These are phyloP conservation scores for Delphinapterus leucas DNA, from an alignment of 2,113 vertebrate genomes.

Conservation along the genomic window DNA sequence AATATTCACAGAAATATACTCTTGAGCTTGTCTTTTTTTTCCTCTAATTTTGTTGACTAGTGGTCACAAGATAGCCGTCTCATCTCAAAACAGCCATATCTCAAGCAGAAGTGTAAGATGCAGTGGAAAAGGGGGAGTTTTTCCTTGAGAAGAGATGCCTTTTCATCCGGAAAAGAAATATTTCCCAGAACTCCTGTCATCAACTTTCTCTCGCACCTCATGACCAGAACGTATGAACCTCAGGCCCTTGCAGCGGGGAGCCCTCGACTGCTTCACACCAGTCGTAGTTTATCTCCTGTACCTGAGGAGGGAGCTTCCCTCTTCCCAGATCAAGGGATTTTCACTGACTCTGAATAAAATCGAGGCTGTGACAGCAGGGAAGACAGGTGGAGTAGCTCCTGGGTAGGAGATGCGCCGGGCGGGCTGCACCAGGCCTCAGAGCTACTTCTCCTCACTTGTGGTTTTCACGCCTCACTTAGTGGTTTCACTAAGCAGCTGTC, in stretches of 20 bases:
- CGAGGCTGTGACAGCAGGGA: neutral
- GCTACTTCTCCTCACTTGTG: neutral
- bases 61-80: neutral
- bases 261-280: rapidly evolving
- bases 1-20: neutral
- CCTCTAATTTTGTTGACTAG: neutral
- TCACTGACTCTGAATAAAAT: neutral
- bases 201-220: neutral
- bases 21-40: neutral
- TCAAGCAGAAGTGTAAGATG: neutral
- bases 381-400: rapidly evolving
- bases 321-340: too few species aligned
- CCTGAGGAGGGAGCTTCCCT: neutral
- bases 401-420: rapidly evolving
- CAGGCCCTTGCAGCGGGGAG: too few species aligned
- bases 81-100: neutral
- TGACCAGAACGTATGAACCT: rapidly evolving
- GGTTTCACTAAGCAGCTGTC: neutral
- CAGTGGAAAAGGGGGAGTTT: neutral
- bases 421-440: rapidly evolving
- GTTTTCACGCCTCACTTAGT: neutral
- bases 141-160: neutral
- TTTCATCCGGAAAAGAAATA: neutral
- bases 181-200: neutral
- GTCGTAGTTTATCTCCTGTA: rapidly evolving